Percentiles rank a stretch among this genome's conserved stretches.
phyloP scores from a whole-genome alignment of 2,888 invertebrate species.

The Helobdella robusta region DNA sequence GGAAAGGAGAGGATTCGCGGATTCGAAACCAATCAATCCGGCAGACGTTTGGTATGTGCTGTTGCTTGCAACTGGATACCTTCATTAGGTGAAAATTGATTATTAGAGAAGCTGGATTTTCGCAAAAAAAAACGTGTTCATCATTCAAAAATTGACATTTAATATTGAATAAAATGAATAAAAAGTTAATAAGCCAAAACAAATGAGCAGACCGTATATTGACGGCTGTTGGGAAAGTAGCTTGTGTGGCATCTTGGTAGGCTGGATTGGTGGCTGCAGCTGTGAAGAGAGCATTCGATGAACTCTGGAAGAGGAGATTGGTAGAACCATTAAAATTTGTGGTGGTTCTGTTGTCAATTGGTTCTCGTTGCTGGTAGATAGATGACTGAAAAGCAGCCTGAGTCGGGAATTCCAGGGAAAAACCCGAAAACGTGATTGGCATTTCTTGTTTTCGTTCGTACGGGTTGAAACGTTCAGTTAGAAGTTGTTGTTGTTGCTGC shows the following conservation, averaged over 20 bases:
- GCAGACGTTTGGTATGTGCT: slow-evolving; percentile 16
- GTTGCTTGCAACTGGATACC: slow-evolving; percentile 18
- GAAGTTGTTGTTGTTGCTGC: slow-evolving; percentile 5
- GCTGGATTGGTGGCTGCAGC: slow-evolving; percentile 17
- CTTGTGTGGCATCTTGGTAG: slow-evolving; percentile 15
- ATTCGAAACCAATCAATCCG: slow-evolving; percentile 20
- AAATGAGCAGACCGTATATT: slow-evolving; percentile 25
- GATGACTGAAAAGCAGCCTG: slow-evolving; percentile 23
- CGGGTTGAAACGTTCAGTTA: slow-evolving; percentile 2
- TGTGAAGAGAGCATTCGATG: slow-evolving; percentile 16
- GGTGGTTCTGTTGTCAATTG: slow-evolving; percentile 11
- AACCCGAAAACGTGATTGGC: slow-evolving; percentile 23
- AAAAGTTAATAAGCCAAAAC: too few relatives aligned
- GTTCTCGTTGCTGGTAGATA: slow-evolving; percentile 6
- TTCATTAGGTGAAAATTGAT: too few relatives aligned
- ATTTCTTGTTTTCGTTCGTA: slow-evolving; percentile 23
- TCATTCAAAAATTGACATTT: too few relatives aligned
- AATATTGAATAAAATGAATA: too few relatives aligned
- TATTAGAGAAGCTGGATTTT: too few relatives aligned
- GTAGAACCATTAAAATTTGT: slow-evolving; percentile 17
- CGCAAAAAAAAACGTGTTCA: too few relatives aligned
- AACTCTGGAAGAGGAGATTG: slow-evolving; percentile 22
- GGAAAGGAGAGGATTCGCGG: slow-evolving; percentile 17
- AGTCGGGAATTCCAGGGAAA: slow-evolving; percentile 14
- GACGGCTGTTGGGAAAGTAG: slow-evolving; percentile 22